Evolutionary conservation across 2,797 vertebrate genomes (phyloP), one percentile per base, ranked within the genome.

Genomic region (Natrix natrix): DNA sequence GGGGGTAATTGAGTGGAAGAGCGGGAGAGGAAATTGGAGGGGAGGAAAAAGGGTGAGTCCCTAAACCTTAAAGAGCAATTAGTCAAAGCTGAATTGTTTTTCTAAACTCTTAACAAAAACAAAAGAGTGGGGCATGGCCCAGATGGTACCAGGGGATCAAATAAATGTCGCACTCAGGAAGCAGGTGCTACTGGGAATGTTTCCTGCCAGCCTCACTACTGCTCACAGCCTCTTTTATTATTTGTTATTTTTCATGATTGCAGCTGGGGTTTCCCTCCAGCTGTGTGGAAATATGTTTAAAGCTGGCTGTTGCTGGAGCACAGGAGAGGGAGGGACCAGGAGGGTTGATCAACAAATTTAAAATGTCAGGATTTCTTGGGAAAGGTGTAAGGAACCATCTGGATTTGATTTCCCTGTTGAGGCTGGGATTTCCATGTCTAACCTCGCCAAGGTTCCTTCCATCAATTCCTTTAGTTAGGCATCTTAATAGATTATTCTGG

Each of bases 151-250:
- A 95, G 95, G 96, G 97, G 97, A 97, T 97, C 97, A 97, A 98
- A 97, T 94, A 97, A 97, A 97, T 92, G 91, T 96, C 94, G 94
- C 96, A 94, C 96, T 97, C 98, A 98, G 98, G 98, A 98, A 98
- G 97, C 98, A 98, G 98, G 97, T 98, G 98, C 96, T 98, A 97
- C 96, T 97, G 98, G 97, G 98, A 98, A 98, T 97, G 96, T 95
- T 98, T 98, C 98, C 98, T 98, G 98, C 96, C 91, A 96, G 94
- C 94, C 86, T 93, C 89, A 94, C 96, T 95, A 95, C 95, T 96
- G 97, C 97, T 92, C 94, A 94, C 94, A 60, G 96, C 95, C 90
- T 61, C 96, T 97, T 94, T 96, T 95, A 97, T 97, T 97, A 97
- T 97, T 97, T 96, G 96, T 97, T 97, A 95, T 97, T 93, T 95